phyloP scores from a whole-genome alignment of 2,888 invertebrate species.

The Harmothoe impar region DNA sequence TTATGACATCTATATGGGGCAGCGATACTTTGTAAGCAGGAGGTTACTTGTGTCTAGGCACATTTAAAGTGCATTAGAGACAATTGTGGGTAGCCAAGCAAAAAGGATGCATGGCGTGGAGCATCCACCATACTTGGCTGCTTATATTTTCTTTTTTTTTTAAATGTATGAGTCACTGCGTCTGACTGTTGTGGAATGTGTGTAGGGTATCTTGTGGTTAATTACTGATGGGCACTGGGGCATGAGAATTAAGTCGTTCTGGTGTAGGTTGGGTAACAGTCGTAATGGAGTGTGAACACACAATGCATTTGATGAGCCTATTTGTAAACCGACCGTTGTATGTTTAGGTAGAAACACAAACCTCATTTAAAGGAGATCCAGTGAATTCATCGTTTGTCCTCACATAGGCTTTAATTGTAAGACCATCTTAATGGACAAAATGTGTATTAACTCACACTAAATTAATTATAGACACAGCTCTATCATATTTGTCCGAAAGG shows the following conservation, averaged over 20 bases:
- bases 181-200: neutral
- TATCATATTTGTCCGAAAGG: too few relatives aligned
- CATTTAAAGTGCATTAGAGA: neutral
- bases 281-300: neutral
- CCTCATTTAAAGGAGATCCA: neutral
- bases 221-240: neutral
- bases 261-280: neutral
- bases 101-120: too few relatives aligned
- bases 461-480: too few relatives aligned
- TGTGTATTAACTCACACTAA: too few relatives aligned
- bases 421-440: too few relatives aligned
- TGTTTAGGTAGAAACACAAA: neutral
- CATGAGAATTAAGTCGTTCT: constrained; percentile 29
- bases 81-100: neutral
- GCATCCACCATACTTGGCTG: too few relatives aligned
- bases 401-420: too few relatives aligned
- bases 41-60: neutral
- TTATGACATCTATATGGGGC: neutral
- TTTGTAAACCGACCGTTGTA: neutral
- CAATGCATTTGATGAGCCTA: neutral
- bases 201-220: neutral
- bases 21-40: neutral
- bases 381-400: too few relatives aligned
- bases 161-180: constrained; percentile 2
- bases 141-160: neutral